Evolutionary conservation across 1,140 invertebrate species (phyloP), one percentile per base, ranked within the genome.

Genomic region (Teleopsis dalmanni): DNA sequence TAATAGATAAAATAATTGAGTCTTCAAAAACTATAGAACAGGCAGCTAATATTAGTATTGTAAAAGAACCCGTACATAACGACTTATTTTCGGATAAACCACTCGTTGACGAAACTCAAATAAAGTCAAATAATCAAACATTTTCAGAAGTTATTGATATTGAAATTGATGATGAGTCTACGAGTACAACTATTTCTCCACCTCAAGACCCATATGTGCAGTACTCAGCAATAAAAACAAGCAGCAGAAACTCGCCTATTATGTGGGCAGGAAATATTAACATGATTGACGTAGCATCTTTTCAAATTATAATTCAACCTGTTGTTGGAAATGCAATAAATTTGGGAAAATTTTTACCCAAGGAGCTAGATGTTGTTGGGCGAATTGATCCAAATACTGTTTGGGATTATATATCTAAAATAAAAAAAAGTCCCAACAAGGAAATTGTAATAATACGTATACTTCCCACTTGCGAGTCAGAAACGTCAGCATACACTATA

Each of bases 331-430:
- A 83, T 51, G 79, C 81, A 9, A 70, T 73, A 22, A 80, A 85
- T 50, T 68, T 91, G 2, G 76, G 78, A 57, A 78, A 84, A 55
- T 82, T 90, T 65, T 60, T 95, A 6, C 83, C 83, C 2, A 75
- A 82, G 43, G 83, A 84, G n/a, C 74, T 95, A 16, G 86, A 91
- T 57, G 85, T 96, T 25, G 90, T 95, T 46, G 94, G 94, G 9
- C 78, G 94, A 55, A 95, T 98, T 55, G 81, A 81, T 46, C 90
- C 89, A 4, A 83, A 87, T 5, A 91, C 88, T 31, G 91, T 96
- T 9, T 95, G 89, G 88, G 91, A 95, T 47, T 97, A 97, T 62
- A 83, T 98, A 25, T 79, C 78, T 4, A 93, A 95, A 72, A 89
- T 94, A 73, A 89, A 89, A 58, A 87, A 88, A 61, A 82, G 84